Percentiles rank a stretch among this genome's conserved stretches.
phyloP scores from a whole-genome alignment of 2,797 vertebrate species.

The Cercopithecus mitis region DNA sequence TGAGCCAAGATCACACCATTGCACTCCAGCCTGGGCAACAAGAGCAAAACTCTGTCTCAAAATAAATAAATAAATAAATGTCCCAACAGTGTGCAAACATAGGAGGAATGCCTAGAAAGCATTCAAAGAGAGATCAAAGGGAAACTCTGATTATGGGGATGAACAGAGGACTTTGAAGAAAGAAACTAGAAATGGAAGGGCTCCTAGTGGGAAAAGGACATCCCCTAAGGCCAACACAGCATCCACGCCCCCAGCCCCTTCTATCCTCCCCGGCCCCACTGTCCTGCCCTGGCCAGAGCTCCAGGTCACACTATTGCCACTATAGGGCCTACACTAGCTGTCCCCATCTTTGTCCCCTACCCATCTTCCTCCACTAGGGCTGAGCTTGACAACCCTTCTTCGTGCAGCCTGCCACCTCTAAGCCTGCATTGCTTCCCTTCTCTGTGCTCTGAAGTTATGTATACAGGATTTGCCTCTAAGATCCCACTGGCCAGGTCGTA shows the following conservation, averaged over 20 bases:
- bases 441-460: too few species aligned
- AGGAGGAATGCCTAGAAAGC: not conserved
- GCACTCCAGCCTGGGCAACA: too few species aligned
- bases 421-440: not conserved
- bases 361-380: too few species aligned
- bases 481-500: fast-evolving
- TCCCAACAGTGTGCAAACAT: not conserved
- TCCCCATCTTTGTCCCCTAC: not conserved
- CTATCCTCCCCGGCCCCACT: not conserved
- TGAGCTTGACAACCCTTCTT: not conserved
- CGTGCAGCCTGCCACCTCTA: too few species aligned
- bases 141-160: not conserved
- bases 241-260: not conserved
- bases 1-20: too few species aligned
- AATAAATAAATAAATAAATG: not conserved
- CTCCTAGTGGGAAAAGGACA: not conserved
- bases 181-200: not conserved
- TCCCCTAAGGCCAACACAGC: not conserved
- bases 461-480: not conserved
- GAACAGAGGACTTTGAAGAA: not conserved
- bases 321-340: not conserved
- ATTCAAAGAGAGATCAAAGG: not conserved
- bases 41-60: too few species aligned
- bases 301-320: not conserved
- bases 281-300: not conserved